Conservation (phyloP, 2,888 invertebrate species). For the Caenorhabditis doughertyi region DNA sequence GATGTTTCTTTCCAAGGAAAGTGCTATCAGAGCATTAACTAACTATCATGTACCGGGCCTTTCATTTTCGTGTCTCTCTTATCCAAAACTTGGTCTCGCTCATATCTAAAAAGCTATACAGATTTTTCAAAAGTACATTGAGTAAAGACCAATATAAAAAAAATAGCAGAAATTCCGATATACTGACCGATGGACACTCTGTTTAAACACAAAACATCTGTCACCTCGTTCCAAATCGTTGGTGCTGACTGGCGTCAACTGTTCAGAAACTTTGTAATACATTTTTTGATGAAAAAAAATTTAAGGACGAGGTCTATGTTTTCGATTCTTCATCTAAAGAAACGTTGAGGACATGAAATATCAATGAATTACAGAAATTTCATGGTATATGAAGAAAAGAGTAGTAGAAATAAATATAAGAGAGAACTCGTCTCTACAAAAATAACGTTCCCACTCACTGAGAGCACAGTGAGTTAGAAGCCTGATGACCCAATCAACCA, state of each 20-base stretch:
- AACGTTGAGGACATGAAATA: background rate
- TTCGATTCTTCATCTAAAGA: background rate
- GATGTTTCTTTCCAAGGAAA: background rate
- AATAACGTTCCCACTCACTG: too few relatives aligned
- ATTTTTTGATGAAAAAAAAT: background rate
- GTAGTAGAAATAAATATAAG: too few relatives aligned
- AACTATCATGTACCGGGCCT: too few relatives aligned
- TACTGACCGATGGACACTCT: slow-evolving; percentile 33
- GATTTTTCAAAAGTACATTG: too few relatives aligned
- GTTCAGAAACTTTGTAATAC: slow-evolving; percentile 25
- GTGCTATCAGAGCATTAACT: too few relatives aligned
- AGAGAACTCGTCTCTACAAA: too few relatives aligned
- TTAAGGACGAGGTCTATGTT: background rate
- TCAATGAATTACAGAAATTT: too few relatives aligned
- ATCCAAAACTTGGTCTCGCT: too few relatives aligned
- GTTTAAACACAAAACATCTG: slow-evolving; percentile 37
- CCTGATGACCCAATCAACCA: slow-evolving; percentile 17
- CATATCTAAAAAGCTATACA: too few relatives aligned
- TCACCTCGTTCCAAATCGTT: slow-evolving; percentile 21
- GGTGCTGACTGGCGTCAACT: slow-evolving; percentile 26
- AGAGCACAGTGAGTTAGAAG: slow-evolving; percentile 1
- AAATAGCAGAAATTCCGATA: slow-evolving; percentile 3
- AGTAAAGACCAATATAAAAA: background rate
- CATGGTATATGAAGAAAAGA: too few relatives aligned
- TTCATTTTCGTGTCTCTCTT: too few relatives aligned